Base-by-base conservation (phyloP, 64 coral and sea anemone species). In the Montipora efflorescens region DNA sequence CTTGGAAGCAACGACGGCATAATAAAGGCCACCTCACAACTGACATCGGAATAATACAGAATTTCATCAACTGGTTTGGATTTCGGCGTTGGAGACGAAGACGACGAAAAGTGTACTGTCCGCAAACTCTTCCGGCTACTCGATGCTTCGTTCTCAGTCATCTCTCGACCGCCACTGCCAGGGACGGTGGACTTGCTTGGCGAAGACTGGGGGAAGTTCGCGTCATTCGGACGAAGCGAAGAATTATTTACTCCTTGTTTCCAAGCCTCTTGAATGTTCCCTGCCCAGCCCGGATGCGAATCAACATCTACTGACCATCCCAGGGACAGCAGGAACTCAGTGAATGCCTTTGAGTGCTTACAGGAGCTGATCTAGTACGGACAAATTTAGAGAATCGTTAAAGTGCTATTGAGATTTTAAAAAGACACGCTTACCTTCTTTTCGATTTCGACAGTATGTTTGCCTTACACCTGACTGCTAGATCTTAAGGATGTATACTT, bases 11-110 rank as follows among this genome's bases (percentile, higher is more conserved):
- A 76, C 2, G 94, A 90, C 9, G 98, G 98, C 15, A 96, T 87
- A 13, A 99, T 93, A 71, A 99, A 99, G 0, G 98, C 98, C 12
- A 99, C 90, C 20, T 99, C 98, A 76, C 95, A 87, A 67, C 95
- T 89, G 14, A 94, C 90, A 69, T 99, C 95, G 22, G 95, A 95
- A 49, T 94, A 96, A 69, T 99, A 99, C 11, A 99, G 89, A 75
- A 99, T 99, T 48, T 96, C 92, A 77, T 99, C 93, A 11, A 89
- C 72, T 25, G 92, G 89, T 74, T 79, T 92, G 22, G 44, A 71
- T 71, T 86, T 66, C 2, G 18, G 3, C 45, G 46, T 36, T 36
- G 36, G 19, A 1, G 62, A 14, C 20, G 3, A 8, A 68, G 62
- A 19, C 68, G 82, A 21, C 8, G 82, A 68, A 47, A 62, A 84